Evolutionary conservation across 1,140 invertebrate genomes (phyloP).

Genomic region (Atta colombica): DNA sequence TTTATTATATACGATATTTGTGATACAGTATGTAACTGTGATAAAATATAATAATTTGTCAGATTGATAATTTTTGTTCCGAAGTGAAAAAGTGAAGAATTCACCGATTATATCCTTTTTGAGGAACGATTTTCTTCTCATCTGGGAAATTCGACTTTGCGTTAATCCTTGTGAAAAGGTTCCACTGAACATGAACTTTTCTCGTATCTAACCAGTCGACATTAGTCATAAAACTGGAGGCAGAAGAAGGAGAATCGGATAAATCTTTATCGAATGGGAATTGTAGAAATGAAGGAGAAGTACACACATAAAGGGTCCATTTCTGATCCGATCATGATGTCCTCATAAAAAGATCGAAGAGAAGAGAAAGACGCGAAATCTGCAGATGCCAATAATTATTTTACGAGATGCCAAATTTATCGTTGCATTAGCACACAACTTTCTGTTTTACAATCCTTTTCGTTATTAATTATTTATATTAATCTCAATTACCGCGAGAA

Average conservation of each 20-base stretch:
- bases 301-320: constrained; percentile 53
- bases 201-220: constrained; percentile 62
- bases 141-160: constrained; percentile 43
- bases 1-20: background rate
- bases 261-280: constrained; percentile 55
- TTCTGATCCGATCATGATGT: constrained; percentile 63
- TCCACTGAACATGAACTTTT: constrained; percentile 33
- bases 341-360: constrained; percentile 44
- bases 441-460: background rate
- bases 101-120: background rate
- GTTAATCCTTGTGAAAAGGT: constrained; percentile 46
- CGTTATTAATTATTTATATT: constrained; percentile 4
- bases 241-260: constrained; percentile 5
- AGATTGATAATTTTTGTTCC: background rate
- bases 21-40: background rate
- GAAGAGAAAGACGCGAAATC: background rate
- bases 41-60: constrained; percentile 24
- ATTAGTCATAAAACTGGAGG: constrained; percentile 60
- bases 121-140: constrained; percentile 33
- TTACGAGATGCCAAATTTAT: constrained; percentile 40
- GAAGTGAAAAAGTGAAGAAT: background rate
- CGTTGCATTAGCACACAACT: background rate
- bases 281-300: constrained; percentile 16
- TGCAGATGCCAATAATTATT: constrained; percentile 51
- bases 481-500: too few relatives aligned